Percentiles rank a stretch among this genome's conserved stretches.
Conservation (phyloP, 2,797 vertebrate genomes). For the Melanotaenia trifasciata region DNA sequence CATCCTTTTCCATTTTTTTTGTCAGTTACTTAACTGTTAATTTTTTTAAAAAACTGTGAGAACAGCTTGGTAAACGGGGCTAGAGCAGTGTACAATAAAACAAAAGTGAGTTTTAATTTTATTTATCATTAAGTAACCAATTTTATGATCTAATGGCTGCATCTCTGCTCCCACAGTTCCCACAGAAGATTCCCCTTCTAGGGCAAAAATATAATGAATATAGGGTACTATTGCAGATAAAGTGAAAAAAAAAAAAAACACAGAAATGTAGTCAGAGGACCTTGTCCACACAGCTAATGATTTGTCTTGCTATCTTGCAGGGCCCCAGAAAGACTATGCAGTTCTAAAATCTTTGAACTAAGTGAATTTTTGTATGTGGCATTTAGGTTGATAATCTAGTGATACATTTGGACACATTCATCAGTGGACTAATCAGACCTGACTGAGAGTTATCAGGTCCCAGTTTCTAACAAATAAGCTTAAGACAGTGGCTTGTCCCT, state of each 20-base stretch:
- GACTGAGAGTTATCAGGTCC: neutral
- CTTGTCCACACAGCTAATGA: neutral
- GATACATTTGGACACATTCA: neutral
- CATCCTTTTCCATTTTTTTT: no score
- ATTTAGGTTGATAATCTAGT: no score
- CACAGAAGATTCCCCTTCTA: neutral
- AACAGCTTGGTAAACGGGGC: slow-evolving; percentile 10
- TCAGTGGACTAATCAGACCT: neutral
- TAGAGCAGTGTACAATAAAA: neutral
- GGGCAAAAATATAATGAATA: neutral
- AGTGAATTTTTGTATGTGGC: neutral
- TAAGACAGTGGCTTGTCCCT: neutral
- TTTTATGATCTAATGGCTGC: neutral
- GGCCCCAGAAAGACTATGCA: no score
- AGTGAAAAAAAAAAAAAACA: neutral
- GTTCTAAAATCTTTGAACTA: neutral
- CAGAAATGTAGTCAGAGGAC: neutral
- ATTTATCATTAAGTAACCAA: neutral
- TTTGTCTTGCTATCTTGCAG: no score
- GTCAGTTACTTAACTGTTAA: no score
- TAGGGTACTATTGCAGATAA: neutral
- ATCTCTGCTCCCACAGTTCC: neutral
- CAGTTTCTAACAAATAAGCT: neutral
- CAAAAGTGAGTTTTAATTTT: neutral
- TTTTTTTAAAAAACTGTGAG: slow-evolving; percentile 12